Base-by-base conservation (phyloP, 2,888 invertebrate species). In the Lymantria dispar region DNA sequence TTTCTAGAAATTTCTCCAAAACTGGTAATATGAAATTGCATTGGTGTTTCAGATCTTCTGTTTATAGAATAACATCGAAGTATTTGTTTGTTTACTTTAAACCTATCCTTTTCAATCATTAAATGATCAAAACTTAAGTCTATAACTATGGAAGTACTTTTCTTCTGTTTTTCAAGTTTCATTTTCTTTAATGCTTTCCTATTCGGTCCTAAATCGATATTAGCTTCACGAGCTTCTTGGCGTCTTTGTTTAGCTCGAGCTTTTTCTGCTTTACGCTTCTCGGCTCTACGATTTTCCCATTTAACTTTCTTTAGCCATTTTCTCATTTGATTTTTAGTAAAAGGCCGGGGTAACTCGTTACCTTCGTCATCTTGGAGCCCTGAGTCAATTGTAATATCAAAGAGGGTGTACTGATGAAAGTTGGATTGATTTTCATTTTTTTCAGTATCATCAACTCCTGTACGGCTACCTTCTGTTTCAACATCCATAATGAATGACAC, bases 71-170 rank as follows among this genome's bases (percentile, higher is more conserved):
- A 99, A 70, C 98, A 96, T 48, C 97, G 93, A 60, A 97, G 92
- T 63, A 98, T 93, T 88, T 99, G 99, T 80, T 98, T 98, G 9
- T 96, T 94, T 63, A 97, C 95, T 91, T 98, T 98, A 52, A 94
- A 94, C 70, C 98, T 93, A 78, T 98, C 98, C 88, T 95, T 95
- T 60, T 96, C 96, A 57, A 94, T 95, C 99, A 99, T 99, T 45
- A 97, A 88, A 60, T 96, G 92, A 76, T 98, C 98, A 81, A 98
- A 98, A 73, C 97, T 96, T 74, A 98, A 94, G 79, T 99, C 99
- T 62, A 99, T 94, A 12, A 95, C 95, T 12, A 99, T 92, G 48
- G 92, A 92, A 48, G 94, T 92, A 83, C 94, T 94, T 75, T 95
- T 95, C 46, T 91, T 87, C 54, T 95, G 94, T 58, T 93, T 92